Base-by-base conservation (phyloP, 2,797 vertebrate genomes). In the Chrosomus eos region DNA sequence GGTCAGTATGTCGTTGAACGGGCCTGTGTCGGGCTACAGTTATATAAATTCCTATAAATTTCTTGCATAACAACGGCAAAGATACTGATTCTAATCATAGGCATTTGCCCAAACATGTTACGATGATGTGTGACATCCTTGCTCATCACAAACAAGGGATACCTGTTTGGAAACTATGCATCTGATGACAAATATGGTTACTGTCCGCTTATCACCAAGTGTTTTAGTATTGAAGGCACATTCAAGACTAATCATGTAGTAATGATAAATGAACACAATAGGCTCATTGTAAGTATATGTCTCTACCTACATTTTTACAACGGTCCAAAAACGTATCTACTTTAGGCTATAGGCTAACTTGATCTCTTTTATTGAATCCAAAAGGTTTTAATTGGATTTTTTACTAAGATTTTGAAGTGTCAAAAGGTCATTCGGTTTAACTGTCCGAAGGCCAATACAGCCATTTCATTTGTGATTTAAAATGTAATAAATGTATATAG, bases 21-120 rank as follows among this genome's bases (percentile, higher is more conserved):
- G 51, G 51, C 48, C 26, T 14, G 13, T 71, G 16, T 26, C 8
- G 8, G 62, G 16, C 31, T 7, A 48, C 45, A 1, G 31, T 80
- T 79, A 70, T 53, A 38, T 80, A 80, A 84, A 43, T 48, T 73
- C 33, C 64, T 51, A 14, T 84, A 38, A 33, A 26, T 83, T 67
- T 67, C 21, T 85, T 83, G 53, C 26, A 36, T 85, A 83, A 85
- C 58, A 31, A 14, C 3, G 3, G 45, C 62, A 84, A 70, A 70
- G 13, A 67, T 75, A 43, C 21, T 81, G 2, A 76, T 80, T 73
- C 36, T 83, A 53, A 80, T 78, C 23, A 18, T 43, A 21, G 33
- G 48, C 51, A 60, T 80, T 80, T 81, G 26, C 31, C 40, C n/a
- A 19, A 36, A 62, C 38, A 18, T 70, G 11, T 53, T 81, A 43